A percentile compares a stretch with the other conserved stretches of the same genome.
phyloP scores from a whole-genome alignment of 2,113 vertebrate species.

The Oryzias melastigma region DNA sequence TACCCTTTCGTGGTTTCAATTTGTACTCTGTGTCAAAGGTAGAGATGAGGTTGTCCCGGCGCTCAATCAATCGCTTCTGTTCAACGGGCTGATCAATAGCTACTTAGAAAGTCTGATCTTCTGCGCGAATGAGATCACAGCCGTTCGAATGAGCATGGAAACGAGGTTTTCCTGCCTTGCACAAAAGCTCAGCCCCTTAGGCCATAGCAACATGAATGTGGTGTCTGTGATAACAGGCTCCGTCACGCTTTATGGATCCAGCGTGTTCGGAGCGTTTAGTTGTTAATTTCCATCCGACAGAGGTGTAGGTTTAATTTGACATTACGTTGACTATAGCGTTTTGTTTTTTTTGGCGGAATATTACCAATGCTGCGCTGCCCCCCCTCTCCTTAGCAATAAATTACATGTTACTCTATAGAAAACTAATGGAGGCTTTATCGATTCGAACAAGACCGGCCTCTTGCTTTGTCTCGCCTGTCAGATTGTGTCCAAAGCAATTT shows the following conservation, averaged over 20 bases:
- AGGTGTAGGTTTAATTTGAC: slow-evolving; percentile 61
- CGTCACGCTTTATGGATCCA: slow-evolving; percentile 66
- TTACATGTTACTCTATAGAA: slow-evolving; percentile 68
- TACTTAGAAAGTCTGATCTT: slow-evolving; percentile 69
- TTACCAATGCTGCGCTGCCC: slow-evolving; percentile 53
- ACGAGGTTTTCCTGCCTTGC: slow-evolving; percentile 20
- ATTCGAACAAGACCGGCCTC: slow-evolving; percentile 70
- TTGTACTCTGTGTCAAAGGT: slow-evolving; percentile 61
- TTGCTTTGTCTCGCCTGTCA: slow-evolving; percentile 70
- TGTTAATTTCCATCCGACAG: slow-evolving; percentile 53
- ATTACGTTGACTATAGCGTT: slow-evolving; percentile 46
- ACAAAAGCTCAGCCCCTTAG: slow-evolving; percentile 40
- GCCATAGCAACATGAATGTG: slow-evolving; percentile 49
- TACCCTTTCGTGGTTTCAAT: slow-evolving; percentile 57
- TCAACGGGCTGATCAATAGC: slow-evolving; percentile 66
- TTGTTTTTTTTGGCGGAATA: slow-evolving; percentile 58
- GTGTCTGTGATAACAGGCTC: slow-evolving; percentile 60
- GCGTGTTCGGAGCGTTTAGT: slow-evolving; percentile 21
- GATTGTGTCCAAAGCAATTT: slow-evolving; percentile 76
- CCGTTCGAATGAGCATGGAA: slow-evolving; percentile 51
- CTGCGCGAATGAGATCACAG: slow-evolving; percentile 48
- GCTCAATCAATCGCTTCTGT: slow-evolving; percentile 54
- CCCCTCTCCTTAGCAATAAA: slow-evolving; percentile 44
- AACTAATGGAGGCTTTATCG: slow-evolving; percentile 75
- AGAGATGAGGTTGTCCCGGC: slow-evolving; percentile 47